Evolutionary conservation across 2,113 vertebrate genomes (phyloP).

Genomic region (Corydoras sp.): DNA sequence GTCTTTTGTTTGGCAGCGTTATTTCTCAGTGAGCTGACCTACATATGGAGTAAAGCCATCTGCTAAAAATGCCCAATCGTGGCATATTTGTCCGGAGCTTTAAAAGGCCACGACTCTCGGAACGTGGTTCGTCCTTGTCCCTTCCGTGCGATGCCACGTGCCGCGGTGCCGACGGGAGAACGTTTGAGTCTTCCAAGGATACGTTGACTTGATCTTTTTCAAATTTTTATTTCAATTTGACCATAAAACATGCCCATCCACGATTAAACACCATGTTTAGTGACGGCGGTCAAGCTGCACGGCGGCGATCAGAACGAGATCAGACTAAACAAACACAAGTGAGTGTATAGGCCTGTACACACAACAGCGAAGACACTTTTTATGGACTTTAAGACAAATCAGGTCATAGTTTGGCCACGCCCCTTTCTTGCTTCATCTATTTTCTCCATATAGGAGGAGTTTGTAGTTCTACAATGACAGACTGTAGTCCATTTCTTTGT

Average conservation of each 20-base stretch:
- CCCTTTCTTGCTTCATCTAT: no score
- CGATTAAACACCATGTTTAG: background rate
- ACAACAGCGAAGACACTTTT: no score
- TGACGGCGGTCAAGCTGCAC: background rate
- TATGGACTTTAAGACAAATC: no score
- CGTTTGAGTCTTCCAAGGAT: background rate
- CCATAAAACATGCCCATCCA: background rate
- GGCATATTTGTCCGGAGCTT: slow-evolving; percentile 42
- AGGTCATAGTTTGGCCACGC: no score
- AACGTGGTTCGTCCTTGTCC: background rate
- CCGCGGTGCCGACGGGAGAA: background rate
- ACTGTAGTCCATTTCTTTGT: no score
- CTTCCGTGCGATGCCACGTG: background rate
- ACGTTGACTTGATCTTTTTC: background rate
- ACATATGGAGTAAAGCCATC: slow-evolving; percentile 22
- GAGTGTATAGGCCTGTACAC: background rate
- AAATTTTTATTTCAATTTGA: background rate
- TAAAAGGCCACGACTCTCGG: background rate
- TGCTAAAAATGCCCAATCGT: slow-evolving; percentile 3
- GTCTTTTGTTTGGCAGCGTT: background rate
- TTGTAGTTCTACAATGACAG: no score
- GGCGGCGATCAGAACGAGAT: no score
- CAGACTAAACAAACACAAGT: background rate
- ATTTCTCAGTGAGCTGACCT: slow-evolving; percentile 23
- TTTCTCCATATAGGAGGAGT: no score